phyloP scores from a whole-genome alignment of 53 echinoderm and acorn worm species.

The Apostichopus leukothele region DNA sequence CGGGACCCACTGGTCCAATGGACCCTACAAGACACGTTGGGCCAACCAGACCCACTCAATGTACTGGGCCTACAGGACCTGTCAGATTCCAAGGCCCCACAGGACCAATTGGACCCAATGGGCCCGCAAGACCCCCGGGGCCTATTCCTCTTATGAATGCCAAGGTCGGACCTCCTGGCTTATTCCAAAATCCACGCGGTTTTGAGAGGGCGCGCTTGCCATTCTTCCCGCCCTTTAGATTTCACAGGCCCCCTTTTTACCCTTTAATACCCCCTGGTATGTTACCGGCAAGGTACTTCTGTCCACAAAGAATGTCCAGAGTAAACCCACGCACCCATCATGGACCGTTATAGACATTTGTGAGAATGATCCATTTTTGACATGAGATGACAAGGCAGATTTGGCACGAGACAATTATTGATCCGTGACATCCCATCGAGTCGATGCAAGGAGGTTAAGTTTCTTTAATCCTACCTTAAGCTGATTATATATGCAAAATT shows the following conservation, averaged over 20 bases:
- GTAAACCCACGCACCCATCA: background rate
- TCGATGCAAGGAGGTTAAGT: no score
- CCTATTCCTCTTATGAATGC: background rate
- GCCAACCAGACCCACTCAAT: background rate
- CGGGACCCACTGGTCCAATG: background rate
- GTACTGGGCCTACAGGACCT: background rate
- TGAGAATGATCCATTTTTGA: no score
- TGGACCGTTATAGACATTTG: no score
- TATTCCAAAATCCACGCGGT: background rate
- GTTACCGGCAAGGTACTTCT: background rate
- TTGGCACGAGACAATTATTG: no score
- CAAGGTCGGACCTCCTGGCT: background rate
- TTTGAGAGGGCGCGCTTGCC: background rate
- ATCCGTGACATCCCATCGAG: no score
- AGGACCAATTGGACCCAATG: background rate
- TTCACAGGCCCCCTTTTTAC: background rate
- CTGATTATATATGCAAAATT: no score
- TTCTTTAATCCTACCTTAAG: no score
- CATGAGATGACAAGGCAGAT: no score
- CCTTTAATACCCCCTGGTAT: background rate
- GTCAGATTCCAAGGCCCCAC: background rate
- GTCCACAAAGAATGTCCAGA: background rate
- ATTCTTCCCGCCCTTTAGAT: background rate
- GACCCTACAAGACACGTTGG: background rate
- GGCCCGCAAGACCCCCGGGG: background rate